phyloP scores from a whole-genome alignment of 2,797 vertebrate species.

The Ctenopoma kingsleyae region DNA sequence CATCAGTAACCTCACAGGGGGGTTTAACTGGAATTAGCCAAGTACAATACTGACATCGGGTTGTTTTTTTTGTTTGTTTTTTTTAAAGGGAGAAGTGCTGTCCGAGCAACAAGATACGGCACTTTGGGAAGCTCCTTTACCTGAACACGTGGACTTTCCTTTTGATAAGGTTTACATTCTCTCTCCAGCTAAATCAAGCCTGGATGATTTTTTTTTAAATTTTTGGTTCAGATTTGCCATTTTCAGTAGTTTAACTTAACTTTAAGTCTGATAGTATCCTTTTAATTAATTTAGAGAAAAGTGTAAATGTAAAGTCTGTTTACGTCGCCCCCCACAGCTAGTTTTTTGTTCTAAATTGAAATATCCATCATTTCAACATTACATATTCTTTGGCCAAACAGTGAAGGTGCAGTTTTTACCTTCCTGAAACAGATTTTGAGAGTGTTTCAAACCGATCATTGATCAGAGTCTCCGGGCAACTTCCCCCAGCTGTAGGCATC shows the following conservation, averaged over 20 bases:
- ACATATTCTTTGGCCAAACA: not conserved
- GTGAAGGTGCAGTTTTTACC: slow-evolving; percentile 1
- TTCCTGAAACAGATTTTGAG: not conserved
- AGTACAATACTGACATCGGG: not conserved
- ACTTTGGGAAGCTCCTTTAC: not conserved
- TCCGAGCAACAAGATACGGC: not conserved
- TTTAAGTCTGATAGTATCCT: no score
- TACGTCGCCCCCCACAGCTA: not conserved
- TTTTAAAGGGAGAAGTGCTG: not conserved
- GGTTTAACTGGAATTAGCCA: not conserved
- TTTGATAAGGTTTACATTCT: not conserved
- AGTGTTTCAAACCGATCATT: slow-evolving; percentile 5
- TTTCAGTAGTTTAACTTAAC: not conserved
- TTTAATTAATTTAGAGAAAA: no score
- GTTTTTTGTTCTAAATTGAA: not conserved
- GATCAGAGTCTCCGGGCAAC: slow-evolving; percentile 35
- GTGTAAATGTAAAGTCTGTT: not conserved
- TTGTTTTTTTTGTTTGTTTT: not conserved
- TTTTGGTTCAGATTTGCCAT: not conserved
- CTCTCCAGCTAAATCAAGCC: not conserved
- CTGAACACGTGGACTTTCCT: not conserved
- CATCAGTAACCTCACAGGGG: not conserved
- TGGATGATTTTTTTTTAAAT: not conserved
- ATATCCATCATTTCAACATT: not conserved
- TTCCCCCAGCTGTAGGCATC: slow-evolving; percentile 6